Base-by-base conservation (phyloP, 2,113 vertebrate genomes). In the Hippocampus guttulatus region DNA sequence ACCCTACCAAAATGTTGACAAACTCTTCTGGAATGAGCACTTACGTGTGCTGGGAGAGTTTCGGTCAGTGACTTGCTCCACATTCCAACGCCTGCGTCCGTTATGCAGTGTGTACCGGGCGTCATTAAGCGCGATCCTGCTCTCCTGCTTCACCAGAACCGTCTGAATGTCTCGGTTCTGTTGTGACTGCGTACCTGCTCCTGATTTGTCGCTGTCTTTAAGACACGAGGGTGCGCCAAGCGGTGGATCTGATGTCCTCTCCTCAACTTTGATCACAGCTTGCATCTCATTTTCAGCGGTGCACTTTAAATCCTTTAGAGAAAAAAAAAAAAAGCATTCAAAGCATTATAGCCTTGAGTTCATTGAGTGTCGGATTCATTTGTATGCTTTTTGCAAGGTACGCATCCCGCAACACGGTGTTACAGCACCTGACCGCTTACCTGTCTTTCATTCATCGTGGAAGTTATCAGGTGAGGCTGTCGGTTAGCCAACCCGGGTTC, bases 61-160 rank as follows among this genome's bases (percentile, higher is more conserved):
- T 41, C 78, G 68, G 52, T 8, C 54, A 43, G 67, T 65, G 64
- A 86, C 47, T 21, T 80, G 73, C 68, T 88, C 88, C n/a, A 85
- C 76, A 23, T 81, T 71, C 87, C 88, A 86, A 25, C 55, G 61
- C 49, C 88, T 81, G 30, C 43, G 83, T 54, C 63, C 75, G 70
- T 70, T 81, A 60, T 71, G 75, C 23, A 81, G 76, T 21, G 76
- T 27, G 8, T 41, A 63, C 25, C 71, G 82, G 57, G 73, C 61
- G 23, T 90, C 90, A 40, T 77, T 81, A 41, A 69, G 52, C 71
- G 84, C 3, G 3, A 85, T 58, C 45, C 76, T 73, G 64, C 71
- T 88, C 79, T 93, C 92, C 63, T 91, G 90, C 74, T 93, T 93
- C 55, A 93, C 90, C 66, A 91, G 68, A 78, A 92, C 79, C 23